A percentile compares a stretch with the other conserved stretches of the same genome.
Conservation (phyloP, 2,113 vertebrate species). For the Recurvirostra avosetta region DNA sequence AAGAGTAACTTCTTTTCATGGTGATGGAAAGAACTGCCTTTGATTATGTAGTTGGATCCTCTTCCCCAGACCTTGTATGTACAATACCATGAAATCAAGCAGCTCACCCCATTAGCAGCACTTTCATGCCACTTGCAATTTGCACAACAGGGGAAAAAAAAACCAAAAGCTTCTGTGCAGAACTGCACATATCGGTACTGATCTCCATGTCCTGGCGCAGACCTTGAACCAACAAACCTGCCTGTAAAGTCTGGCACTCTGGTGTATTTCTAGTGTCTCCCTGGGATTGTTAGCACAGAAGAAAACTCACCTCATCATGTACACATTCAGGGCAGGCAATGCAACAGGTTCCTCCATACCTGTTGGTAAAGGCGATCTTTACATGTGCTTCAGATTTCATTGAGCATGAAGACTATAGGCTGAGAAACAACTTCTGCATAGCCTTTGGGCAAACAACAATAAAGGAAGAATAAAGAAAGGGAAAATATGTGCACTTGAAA, state of each 20-base stretch:
- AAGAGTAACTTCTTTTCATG: rapidly evolving
- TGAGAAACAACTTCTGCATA: neutral
- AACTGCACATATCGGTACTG: neutral
- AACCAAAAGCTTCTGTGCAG: neutral
- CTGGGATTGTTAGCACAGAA: neutral
- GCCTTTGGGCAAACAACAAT: neutral
- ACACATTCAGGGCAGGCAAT: neutral
- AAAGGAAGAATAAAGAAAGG: neutral
- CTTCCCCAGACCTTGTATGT: neutral
- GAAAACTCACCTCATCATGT: neutral
- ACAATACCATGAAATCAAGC: neutral
- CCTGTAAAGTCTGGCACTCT: neutral
- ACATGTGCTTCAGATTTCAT: rapidly evolving
- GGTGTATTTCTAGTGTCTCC: neutral
- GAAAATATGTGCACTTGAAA: neutral
- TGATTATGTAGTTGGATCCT: rapidly evolving
- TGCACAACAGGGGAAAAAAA: too few species aligned
- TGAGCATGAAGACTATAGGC: neutral
- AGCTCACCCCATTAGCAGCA: neutral
- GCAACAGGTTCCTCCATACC: neutral
- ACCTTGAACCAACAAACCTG: neutral
- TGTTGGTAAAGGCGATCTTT: neutral
- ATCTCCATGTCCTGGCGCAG: neutral
- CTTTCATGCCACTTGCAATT: neutral
- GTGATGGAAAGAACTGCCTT: neutral